Percentiles rank a stretch among this genome's conserved stretches.
These are phyloP conservation scores for Eucidaris tribuloides DNA, from an alignment of 35 echinoderm and acorn worm genomes.

Conservation along the genomic window DNA sequence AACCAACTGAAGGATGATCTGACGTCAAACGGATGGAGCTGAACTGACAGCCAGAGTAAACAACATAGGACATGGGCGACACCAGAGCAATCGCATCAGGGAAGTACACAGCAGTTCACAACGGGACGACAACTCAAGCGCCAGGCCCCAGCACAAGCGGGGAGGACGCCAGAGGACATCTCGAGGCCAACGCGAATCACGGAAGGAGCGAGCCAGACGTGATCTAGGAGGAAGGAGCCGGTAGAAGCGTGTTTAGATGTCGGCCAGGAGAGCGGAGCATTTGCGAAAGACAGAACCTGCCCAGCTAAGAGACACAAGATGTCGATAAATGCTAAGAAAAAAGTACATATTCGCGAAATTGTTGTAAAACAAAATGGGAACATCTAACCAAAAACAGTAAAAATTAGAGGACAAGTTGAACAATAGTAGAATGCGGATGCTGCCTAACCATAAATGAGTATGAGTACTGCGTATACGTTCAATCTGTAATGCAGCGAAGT, in stretches of 20 bases:
- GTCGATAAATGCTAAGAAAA: constrained; percentile 37
- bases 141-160: too few species aligned
- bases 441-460: too few species aligned
- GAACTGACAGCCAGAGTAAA: constrained; percentile 21
- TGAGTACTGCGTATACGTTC: not conserved
- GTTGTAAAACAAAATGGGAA: constrained; percentile 37
- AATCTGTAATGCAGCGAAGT: not conserved
- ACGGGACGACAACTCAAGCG: too few species aligned
- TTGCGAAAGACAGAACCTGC: constrained; percentile 45
- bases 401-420: too few species aligned
- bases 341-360: constrained; percentile 42
- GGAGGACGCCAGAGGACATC: too few species aligned
- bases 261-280: constrained; percentile 48
- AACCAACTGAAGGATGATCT: constrained; percentile 25
- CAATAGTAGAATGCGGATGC: too few species aligned
- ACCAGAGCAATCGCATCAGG: too few species aligned
- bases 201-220: not conserved
- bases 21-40: constrained; percentile 31
- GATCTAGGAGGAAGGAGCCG: not conserved
- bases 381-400: not conserved
- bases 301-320: constrained; percentile 50
- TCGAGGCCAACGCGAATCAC: too few species aligned
- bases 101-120: too few species aligned
- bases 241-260: constrained; percentile 45
- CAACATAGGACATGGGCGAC: constrained; percentile 13